Conservation (phyloP, 2,113 vertebrate species). For the Jacana jacana region DNA sequence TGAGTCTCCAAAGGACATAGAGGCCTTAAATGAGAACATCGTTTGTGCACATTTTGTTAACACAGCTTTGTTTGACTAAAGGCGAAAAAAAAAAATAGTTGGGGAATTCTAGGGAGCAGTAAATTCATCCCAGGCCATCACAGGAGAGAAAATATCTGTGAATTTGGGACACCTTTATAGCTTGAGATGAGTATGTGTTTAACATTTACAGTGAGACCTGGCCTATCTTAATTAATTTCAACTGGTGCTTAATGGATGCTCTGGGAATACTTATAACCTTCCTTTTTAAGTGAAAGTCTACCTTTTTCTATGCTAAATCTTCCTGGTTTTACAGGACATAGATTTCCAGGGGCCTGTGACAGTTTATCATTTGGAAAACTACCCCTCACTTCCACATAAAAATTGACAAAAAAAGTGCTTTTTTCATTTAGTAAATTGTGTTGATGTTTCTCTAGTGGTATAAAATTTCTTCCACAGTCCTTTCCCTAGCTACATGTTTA, state of each 20-base stretch:
- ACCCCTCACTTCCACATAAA: not conserved
- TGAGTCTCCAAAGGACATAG: not conserved
- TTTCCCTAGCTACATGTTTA: not conserved
- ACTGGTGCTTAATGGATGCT: not conserved
- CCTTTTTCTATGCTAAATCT: not conserved
- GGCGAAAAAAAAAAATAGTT: constrained; percentile 11
- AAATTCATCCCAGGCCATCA: not conserved
- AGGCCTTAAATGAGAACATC: not conserved
- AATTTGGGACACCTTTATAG: not conserved
- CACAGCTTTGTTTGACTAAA: not conserved
- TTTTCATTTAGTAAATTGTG: not conserved
- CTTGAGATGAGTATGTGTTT: not conserved
- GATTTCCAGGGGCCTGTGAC: not conserved
- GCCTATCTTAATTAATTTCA: not conserved
- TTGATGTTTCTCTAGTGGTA: not conserved
- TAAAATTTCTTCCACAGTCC: not conserved
- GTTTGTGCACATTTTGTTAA: not conserved
- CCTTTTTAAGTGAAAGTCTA: not conserved
- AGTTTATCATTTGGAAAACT: not conserved
- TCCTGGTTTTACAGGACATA: not conserved
- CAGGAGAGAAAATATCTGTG: not conserved
- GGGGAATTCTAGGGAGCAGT: not conserved
- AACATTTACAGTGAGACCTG: not conserved
- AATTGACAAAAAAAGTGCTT: not conserved
- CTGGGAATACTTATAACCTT: not conserved